Percentiles rank a stretch among this genome's conserved stretches.
These are phyloP conservation scores for Forbesichthys papilliferus DNA, from an alignment of 2,113 vertebrate genomes.

Conservation along the genomic window DNA sequence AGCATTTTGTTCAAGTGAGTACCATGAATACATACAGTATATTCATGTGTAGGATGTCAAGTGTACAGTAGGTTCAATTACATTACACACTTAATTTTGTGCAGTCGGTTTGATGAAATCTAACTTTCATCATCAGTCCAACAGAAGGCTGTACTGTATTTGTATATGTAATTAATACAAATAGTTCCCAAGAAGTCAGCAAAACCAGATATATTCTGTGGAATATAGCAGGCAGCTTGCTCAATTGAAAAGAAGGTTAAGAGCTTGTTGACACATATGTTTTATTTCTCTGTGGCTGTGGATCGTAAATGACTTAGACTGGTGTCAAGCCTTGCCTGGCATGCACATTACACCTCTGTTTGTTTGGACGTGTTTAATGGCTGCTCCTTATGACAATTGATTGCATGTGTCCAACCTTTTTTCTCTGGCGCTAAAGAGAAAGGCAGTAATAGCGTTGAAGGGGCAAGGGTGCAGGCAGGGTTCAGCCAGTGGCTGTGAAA, in stretches of 20 bases:
- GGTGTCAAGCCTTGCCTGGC: constrained; percentile 38
- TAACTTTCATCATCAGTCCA: too few relatives aligned
- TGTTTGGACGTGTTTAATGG: constrained; percentile 34
- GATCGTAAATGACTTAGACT: constrained; percentile 47
- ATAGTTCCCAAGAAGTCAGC: constrained; percentile 14
- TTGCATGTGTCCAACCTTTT: constrained; percentile 20
- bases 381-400: constrained; percentile 22
- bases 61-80: too few relatives aligned
- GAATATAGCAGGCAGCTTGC: constrained; percentile 42
- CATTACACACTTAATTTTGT: too few relatives aligned
- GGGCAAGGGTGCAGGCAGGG: constrained; percentile 9
- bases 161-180: not conserved
- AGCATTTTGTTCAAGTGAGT: too few relatives aligned
- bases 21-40: too few relatives aligned
- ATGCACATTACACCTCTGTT: constrained; percentile 45
- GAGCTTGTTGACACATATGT: constrained; percentile 59
- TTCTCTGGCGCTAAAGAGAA: constrained; percentile 43
- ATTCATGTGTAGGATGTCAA: too few relatives aligned
- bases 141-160: not conserved
- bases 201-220: constrained; percentile 32
- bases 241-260: constrained; percentile 45
- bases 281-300: constrained; percentile 57
- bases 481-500: constrained; percentile 42
- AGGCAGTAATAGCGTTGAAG: constrained; percentile 23
- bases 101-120: too few relatives aligned